Conservation (phyloP, 2,113 vertebrate genomes). For the Chaetodon trifascialis region DNA sequence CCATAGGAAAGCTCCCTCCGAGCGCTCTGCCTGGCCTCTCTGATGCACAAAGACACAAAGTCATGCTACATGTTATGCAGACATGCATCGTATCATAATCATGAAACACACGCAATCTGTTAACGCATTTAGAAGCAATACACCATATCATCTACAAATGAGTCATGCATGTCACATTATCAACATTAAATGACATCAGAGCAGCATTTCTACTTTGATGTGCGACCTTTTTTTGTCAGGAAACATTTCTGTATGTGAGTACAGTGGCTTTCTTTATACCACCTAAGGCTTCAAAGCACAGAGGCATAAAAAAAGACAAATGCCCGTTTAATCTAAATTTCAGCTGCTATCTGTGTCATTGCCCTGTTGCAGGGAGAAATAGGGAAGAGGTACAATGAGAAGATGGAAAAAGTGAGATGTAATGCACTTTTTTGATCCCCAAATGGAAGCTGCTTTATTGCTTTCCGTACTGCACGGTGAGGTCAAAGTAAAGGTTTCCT, state of each 20-base stretch:
- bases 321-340: background rate
- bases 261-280: background rate
- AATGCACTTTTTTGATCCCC: background rate
- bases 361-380: background rate
- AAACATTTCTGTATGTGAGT: background rate
- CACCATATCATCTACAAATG: conserved; percentile 7
- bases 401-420: background rate
- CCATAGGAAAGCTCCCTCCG: conserved; percentile 65
- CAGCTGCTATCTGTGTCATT: background rate
- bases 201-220: conserved; percentile 2
- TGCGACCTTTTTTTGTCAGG: background rate
- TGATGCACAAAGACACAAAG: conserved; percentile 67
- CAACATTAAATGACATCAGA: conserved; percentile 1
- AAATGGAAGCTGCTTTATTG: background rate
- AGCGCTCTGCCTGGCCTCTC: conserved; percentile 64
- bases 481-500: conserved; percentile 17
- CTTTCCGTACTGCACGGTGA: conserved; percentile 9
- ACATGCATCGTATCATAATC: conserved; percentile 20
- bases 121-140: conserved; percentile 1
- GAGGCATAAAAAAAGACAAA: no score
- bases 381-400: background rate
- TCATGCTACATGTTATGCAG: conserved; percentile 11
- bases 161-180: conserved; percentile 29
- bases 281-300: background rate
- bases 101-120: conserved; percentile 10